phyloP scores from a whole-genome alignment of 2,113 vertebrate species.

The Microcebus jonahi region DNA sequence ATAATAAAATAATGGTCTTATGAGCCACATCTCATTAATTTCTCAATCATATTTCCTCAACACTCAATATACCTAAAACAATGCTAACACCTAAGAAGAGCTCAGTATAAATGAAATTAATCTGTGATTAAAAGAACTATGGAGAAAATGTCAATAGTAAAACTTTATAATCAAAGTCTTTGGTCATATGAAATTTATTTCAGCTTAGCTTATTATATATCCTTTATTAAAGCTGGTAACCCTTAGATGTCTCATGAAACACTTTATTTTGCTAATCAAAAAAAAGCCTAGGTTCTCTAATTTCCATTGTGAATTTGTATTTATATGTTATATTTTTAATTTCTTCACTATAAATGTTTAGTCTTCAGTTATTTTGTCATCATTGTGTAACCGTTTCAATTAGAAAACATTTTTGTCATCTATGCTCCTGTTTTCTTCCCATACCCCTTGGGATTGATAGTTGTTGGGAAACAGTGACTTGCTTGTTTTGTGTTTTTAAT shows the following conservation, averaged over 20 bases:
- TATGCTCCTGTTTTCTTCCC: neutral
- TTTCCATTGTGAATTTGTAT: constrained; percentile 48
- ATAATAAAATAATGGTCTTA: too few species aligned
- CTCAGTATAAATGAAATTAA: neutral
- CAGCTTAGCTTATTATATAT: neutral
- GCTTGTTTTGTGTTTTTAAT: constrained; percentile 18
- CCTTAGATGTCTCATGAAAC: neutral
- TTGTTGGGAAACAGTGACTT: constrained; percentile 43
- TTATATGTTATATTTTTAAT: constrained; percentile 22
- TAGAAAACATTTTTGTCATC: neutral
- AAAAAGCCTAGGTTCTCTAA: constrained; percentile 20
- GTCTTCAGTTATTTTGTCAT: neutral
- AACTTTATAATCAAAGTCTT: neutral
- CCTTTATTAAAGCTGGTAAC: neutral
- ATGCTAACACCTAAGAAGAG: neutral
- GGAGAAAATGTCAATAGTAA: neutral
- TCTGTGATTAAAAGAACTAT: neutral
- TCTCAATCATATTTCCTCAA: too few species aligned
- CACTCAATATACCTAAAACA: neutral
- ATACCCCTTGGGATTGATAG: neutral
- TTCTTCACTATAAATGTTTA: constrained; percentile 61
- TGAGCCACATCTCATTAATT: too few species aligned
- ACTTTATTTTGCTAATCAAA: constrained; percentile 44
- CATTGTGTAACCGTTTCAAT: constrained; percentile 3
- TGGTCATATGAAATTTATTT: neutral